Base-by-base conservation (phyloP, 2,888 invertebrate genomes). In the Hirtodrosophila histrioides region DNA sequence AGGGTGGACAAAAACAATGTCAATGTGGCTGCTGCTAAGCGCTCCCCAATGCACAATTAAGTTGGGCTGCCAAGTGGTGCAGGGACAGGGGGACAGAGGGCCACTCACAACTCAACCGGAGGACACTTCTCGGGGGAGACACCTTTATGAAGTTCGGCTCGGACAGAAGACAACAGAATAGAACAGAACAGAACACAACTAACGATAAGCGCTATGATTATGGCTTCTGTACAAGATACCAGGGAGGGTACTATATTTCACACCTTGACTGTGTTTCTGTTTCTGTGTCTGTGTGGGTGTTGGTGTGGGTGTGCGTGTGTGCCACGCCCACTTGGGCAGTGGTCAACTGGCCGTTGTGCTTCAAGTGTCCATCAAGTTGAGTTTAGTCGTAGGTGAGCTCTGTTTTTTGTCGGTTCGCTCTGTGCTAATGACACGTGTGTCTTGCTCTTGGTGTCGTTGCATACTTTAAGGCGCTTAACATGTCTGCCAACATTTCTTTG, bases 381-480 rank as follows among this genome's bases (percentile, higher is more conserved):
- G 40, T 53, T 46, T 27, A 8, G 2, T 53, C 17, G 17, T 17
- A 17, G 17, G 17, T 54, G 8, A 10, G 3, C 27, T 31, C 9
- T 41, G 31, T 49, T 37, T 55, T 54, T 51, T 55, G 37, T 43
- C 10, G 17, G 41, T 45, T 61, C 55, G 48, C 29, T 49, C 40
- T 29, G 56, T 63, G 58, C 74, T 77, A 78, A 78, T 79, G 73
- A 76, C 77, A 78, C 72, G 70, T 78, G 65, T 68, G 67, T 61
- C 63, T 63, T 50, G 58, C 40, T 35, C 51, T 48, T 60, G 36
- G 27, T 61, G 41, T 49, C 46, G 53, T 46, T 70, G 73, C 80
- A 73, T 74, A 73, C 77, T 80, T 78, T 74, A 80, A 80, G 78
- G 77, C 73, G 80, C 77, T 76, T 74, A 78, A 69, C 78, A 77